These are phyloP conservation scores for Zele albiditarsus DNA, from an alignment of 2,888 invertebrate genomes.

Conservation along the genomic window DNA sequence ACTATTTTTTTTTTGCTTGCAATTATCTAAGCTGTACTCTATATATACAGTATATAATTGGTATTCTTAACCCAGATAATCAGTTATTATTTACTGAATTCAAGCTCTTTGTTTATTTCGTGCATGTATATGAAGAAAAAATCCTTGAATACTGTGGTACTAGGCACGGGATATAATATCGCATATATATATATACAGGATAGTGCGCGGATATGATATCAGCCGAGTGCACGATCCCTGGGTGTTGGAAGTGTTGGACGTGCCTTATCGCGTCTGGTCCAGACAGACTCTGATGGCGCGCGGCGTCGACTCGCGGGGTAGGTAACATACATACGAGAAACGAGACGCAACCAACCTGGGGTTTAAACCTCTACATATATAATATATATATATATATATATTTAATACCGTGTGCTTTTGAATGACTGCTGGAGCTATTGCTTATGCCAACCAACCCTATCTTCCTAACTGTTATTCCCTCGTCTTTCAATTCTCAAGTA, in stretches of 20 bases:
- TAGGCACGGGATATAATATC: not conserved
- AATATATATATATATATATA: not conserved
- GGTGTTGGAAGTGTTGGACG: constrained; percentile 69
- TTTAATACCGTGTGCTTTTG: not conserved
- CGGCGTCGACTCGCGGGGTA: constrained; percentile 6
- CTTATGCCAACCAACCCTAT: constrained; percentile 1
- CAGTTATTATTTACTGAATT: no score
- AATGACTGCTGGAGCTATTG: not conserved
- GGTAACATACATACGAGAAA: constrained; percentile 5
- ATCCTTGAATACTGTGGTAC: not conserved
- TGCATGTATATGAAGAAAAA: not conserved
- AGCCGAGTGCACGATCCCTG: constrained; percentile 66
- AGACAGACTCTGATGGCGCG: constrained; percentile 60
- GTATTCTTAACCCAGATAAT: no score
- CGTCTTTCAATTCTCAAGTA: not conserved
- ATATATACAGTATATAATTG: no score
- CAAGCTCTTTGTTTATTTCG: no score
- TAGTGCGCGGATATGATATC: constrained; percentile 63
- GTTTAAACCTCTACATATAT: not conserved
- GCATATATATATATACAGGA: constrained; percentile 1
- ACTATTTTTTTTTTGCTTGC: no score
- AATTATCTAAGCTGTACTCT: no score
- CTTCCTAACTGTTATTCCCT: not conserved
- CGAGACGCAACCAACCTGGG: constrained; percentile 2
- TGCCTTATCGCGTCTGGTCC: constrained; percentile 71